Base-by-base conservation (phyloP, 2,113 vertebrate species). In the Pachycephala philippinensis region DNA sequence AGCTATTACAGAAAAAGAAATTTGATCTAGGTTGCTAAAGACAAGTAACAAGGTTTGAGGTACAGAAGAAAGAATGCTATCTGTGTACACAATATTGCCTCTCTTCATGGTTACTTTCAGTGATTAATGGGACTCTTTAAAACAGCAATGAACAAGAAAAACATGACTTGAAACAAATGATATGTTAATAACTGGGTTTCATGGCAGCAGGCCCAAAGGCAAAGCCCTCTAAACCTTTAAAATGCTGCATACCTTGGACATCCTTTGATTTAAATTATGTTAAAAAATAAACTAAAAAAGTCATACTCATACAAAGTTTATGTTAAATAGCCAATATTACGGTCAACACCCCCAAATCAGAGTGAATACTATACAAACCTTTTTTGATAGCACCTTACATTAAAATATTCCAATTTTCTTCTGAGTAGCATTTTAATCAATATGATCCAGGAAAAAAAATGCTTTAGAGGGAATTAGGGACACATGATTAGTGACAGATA, bases 51-150 rank as follows among this genome's bases (percentile, higher is more conserved):
- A 50, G 35, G 7, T 30, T 27, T 71, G 61, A 79, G 18, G 21
- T 26, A 50, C 13, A 54, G 28, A 74, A 82, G 15, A 60, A 44
- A 50, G 28, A 61, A 66, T 49, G 9, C 3, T 69, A 6, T 14
- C 33, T 22, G 6, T 0, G 0, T n/a, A 15, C 18, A 50, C 7
- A 60, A 6, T 57, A 24, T 39, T 44, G 3, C 7, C 7, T 71
- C 30, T 54, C 8, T 50, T 45, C 26, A 30, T 1, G 2, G 24
- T 45, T 60, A 33, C 11, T 15, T 11, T 59, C 15, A 59, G 15
- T 40, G 42, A 61, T 40, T 28, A 69, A 30, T 30, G 10, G 6
- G 3, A 24, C 16, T 49, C 37, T 78, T 74, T 53, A 13, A 70
- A 92, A 74, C 3, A 86, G 11, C 9, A 64, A 17, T 10, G 18